Percentiles rank a stretch among this genome's conserved stretches.
Evolutionary conservation across 2,797 vertebrate genomes (phyloP).

Genomic region (Pseudochromis fuscus): DNA sequence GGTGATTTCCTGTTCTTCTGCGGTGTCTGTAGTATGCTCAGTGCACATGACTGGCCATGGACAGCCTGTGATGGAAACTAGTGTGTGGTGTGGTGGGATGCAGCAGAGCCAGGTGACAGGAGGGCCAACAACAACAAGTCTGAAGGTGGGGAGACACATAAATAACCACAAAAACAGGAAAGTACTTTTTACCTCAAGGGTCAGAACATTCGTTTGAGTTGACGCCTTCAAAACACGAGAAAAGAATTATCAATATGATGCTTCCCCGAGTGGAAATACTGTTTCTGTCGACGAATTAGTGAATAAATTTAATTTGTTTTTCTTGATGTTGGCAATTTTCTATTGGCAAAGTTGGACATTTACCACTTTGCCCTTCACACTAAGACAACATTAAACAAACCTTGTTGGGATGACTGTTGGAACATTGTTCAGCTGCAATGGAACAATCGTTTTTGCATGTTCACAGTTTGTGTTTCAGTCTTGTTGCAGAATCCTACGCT

Average conservation of each 20-base stretch:
- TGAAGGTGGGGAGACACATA: conserved; percentile 34
- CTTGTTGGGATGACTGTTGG: neutral
- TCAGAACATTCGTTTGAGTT: neutral
- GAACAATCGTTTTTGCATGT: conserved; percentile 46
- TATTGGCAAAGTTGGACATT: neutral
- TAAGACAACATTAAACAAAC: neutral
- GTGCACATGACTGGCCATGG: conserved; percentile 84
- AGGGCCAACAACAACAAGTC: conserved; percentile 44
- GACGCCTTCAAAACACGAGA: neutral
- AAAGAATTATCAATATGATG: neutral
- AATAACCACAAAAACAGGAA: conserved; percentile 71
- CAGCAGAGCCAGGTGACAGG: conserved; percentile 59
- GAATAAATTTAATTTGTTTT: too few species aligned
- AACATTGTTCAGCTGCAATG: neutral
- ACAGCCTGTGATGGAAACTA: conserved; percentile 82
- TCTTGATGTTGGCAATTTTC: neutral
- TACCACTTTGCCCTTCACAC: neutral
- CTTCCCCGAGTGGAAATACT: neutral
- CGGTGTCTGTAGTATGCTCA: conserved; percentile 62
- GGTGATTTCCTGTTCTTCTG: conserved; percentile 41
- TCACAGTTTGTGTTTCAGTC: conserved; percentile 40
- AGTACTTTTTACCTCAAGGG: conserved; percentile 12
- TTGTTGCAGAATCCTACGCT: conserved; percentile 41
- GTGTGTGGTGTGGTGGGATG: conserved; percentile 4
- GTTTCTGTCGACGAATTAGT: too few species aligned